Conservation (phyloP, 2,888 invertebrate species). For the Lithophane semibrunnea region DNA sequence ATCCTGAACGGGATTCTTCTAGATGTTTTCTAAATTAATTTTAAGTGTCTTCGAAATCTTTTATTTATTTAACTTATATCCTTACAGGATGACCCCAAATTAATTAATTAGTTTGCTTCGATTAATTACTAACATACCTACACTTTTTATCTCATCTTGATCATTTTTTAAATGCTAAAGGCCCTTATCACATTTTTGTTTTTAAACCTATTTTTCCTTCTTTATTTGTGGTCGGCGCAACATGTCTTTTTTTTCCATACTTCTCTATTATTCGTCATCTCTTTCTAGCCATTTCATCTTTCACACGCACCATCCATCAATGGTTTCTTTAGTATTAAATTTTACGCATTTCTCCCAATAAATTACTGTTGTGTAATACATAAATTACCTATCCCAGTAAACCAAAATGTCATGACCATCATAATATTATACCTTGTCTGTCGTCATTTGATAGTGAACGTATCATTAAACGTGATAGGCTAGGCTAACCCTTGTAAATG, state of each 20-base stretch:
- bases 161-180: background rate
- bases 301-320: background rate
- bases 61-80: too few species aligned
- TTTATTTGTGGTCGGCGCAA: background rate
- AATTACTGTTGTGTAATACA: background rate
- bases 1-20: too few species aligned
- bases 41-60: too few species aligned
- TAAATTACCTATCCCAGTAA: constrained; percentile 1
- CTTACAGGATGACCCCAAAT: too few species aligned
- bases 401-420: constrained; percentile 6
- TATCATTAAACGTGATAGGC: constrained; percentile 43
- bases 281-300: background rate
- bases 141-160: background rate
- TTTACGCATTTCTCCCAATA: background rate
- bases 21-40: too few species aligned
- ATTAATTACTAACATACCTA: too few species aligned
- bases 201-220: too few species aligned
- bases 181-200: too few species aligned
- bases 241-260: background rate
- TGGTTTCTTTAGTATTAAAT: background rate
- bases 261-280: background rate
- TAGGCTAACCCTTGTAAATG: constrained; percentile 46
- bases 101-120: too few species aligned
- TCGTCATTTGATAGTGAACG: constrained; percentile 39
- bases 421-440: constrained; percentile 6